Base-by-base conservation (phyloP, 2,888 invertebrate species). In the Lasioglossum calceatum region DNA sequence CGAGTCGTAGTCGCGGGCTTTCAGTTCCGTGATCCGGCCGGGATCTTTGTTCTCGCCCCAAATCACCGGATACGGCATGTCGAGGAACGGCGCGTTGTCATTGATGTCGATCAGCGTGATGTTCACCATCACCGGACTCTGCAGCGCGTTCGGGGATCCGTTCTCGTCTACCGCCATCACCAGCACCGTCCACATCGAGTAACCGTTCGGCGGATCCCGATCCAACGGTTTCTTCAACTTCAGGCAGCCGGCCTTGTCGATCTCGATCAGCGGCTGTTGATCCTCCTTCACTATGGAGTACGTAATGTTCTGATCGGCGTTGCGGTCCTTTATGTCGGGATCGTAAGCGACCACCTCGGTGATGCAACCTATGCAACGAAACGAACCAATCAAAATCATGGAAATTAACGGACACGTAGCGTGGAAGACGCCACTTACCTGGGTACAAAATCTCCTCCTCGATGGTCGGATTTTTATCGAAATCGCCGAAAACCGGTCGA, bases 21-120 rank as follows among this genome's bases (percentile, higher is more conserved):
- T 97, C 71, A 98, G 95, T 75, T 96, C 93, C 0, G 95, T 96
- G 19, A 97, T 97, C 85, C 96, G 96, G 0, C 97, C 98, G 0
- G 97, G 97, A 2, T 96, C 95, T 89, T 97, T 97, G 93, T 98
- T 98, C 95, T 98, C 98, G 91, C 96, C 96, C 98, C 98, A 98
- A 47, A 98, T 97, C 0, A 98, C 97, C 0, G 98, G 97, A 95
- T 98, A 97, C 5, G 97, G 96, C 97, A 98, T 98, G 70, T 97
- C 97, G 85, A 98, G 96, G 94, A 97, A 97, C 0, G 99, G 99
- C 0, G 98, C 98, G 94, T 99, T 99, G 94, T 99, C 99, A 95
- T 99, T 99, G 92, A 99, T 98, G 93, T 99, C 99, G 23, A 93
- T 95, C 50, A 97, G 94, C 7, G 94, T 95, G 42, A 96, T 97